Evolutionary conservation across 2,888 invertebrate species (phyloP), one percentile per base, ranked within the genome.

Genomic region (Ornithoptera priamus): DNA sequence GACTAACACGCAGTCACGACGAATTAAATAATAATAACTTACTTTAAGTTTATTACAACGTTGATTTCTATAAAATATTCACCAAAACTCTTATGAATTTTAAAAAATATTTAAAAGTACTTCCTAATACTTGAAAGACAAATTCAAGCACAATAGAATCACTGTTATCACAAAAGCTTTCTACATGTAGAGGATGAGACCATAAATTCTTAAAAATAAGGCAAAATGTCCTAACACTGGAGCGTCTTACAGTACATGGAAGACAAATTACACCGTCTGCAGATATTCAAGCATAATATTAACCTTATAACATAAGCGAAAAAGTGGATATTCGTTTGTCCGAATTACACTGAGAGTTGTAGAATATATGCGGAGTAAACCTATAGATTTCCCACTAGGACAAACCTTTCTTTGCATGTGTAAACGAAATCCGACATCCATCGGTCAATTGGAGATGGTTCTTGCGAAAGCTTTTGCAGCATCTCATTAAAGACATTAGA

Each of bases 351-450:
- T 53, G 18, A 60, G 39, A 60, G 20, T 53, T 58, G 30, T 50
- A 59, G 42, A 69, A 66, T 36, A 22, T 67, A 67, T 58, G 66
- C 36, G 53, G 59, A 70, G 62, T 66, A 70, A 69, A 63, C 62
- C 59, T 53, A 60, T 66, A 70, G 70, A 70, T 70, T 67, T 67
- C 70, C 62, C 70, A 67, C 66, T 65, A 67, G 70, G 63, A 70
- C 62, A 66, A 70, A 66, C 62, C 59, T 67, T 62, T 69, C 62
- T 69, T 70, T 67, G 56, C 70, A 63, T 63, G 66, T 67, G 63
- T 42, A 70, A 70, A 66, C 53, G 70, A 63, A 70, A 67, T 63
- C 59, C 70, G 66, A 67, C 70, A 70, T 66, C 59, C 18, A 63
- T 59, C 59, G 70, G 63, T 67, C 66, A 70, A 70, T 70, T 22